A percentile compares a stretch with the other conserved stretches of the same genome.
Evolutionary conservation across 1,140 invertebrate species (phyloP).

Genomic region (Hyphantria cunea): DNA sequence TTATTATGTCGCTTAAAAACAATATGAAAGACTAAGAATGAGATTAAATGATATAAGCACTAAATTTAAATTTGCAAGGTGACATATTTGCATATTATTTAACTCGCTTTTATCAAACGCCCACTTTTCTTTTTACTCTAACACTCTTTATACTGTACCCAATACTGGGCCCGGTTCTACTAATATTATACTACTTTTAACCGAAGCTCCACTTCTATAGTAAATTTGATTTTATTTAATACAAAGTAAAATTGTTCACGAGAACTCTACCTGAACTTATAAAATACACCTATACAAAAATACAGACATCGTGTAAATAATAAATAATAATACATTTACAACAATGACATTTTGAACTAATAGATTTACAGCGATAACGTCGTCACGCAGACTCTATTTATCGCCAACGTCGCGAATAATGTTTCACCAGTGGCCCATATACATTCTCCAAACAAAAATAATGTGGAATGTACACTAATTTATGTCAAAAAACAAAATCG

Average conservation of each 20-base stretch:
- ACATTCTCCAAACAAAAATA: conserved; percentile 28
- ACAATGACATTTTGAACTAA: conserved; percentile 7
- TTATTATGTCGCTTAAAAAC: no score
- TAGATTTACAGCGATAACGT: background rate
- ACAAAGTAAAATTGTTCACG: background rate
- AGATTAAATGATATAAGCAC: no score
- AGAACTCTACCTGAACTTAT: background rate
- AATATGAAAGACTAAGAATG: no score
- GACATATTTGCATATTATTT: background rate
- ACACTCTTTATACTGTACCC: no score
- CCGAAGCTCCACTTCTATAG: background rate
- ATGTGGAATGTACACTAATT: conserved; percentile 43
- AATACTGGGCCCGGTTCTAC: background rate
- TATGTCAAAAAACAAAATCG: conserved; percentile 37
- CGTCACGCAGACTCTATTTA: conserved; percentile 1
- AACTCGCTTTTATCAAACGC: background rate
- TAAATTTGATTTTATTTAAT: background rate
- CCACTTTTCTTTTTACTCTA: background rate
- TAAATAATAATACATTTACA: conserved; percentile 27
- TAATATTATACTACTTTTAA: conserved; percentile 2
- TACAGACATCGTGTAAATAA: conserved; percentile 11
- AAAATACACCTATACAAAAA: conserved; percentile 11
- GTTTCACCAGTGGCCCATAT: background rate
- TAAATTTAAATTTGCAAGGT: background rate
- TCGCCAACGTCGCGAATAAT: background rate